These are phyloP conservation scores for Xestia ashworthii DNA, from an alignment of 2,888 invertebrate genomes.

Conservation along the genomic window DNA sequence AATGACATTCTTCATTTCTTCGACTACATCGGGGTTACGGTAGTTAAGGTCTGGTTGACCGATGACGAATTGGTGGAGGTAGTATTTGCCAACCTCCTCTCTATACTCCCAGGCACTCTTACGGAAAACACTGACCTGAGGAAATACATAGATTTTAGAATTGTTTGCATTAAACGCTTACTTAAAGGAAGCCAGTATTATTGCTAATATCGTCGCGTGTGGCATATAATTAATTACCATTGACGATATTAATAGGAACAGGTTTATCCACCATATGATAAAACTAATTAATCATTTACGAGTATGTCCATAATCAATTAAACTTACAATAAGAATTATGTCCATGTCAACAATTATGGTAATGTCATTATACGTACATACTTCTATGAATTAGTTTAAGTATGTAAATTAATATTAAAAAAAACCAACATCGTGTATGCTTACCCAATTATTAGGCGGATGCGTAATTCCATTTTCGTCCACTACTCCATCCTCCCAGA, in stretches of 20 bases:
- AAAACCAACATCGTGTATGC: slow-evolving; percentile 21
- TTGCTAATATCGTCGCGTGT: background rate
- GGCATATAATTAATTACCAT: background rate
- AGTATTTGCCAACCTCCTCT: slow-evolving; percentile 92
- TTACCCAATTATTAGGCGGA: slow-evolving; percentile 95
- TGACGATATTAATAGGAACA: background rate
- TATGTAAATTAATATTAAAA: background rate
- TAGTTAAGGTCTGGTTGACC: slow-evolving; percentile 95
- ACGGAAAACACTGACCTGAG: slow-evolving; percentile 90
- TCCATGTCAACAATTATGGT: background rate
- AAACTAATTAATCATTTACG: background rate
- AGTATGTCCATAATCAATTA: slow-evolving; percentile 3
- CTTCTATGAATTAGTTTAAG: background rate
- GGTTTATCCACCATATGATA: background rate
- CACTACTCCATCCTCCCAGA: slow-evolving; percentile 92
- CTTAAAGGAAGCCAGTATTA: background rate
- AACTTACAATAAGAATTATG: slow-evolving; percentile 1
- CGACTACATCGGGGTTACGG: slow-evolving; percentile 91
- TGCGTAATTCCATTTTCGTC: slow-evolving; percentile 85
- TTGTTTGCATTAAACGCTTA: background rate
- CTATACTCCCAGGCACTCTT: slow-evolving; percentile 94
- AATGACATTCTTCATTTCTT: slow-evolving; percentile 92
- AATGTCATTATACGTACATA: background rate
- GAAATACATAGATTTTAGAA: background rate
- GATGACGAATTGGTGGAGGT: slow-evolving; percentile 93